Evolutionary conservation across 2,888 invertebrate genomes (phyloP), one percentile per base, ranked within the genome.

Genomic region (Trisateles emortualis): DNA sequence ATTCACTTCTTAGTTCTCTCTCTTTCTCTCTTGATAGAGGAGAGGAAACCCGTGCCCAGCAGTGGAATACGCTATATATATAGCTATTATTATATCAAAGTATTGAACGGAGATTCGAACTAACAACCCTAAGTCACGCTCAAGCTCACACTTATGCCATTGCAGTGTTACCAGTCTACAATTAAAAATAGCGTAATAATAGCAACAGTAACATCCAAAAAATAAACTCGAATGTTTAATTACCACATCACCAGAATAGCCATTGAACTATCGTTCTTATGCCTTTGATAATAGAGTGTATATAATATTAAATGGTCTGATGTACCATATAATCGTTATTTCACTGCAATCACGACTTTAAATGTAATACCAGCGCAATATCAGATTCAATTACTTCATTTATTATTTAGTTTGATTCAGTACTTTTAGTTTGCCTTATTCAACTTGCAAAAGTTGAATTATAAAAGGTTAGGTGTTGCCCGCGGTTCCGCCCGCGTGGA

Each of bases 261-360:
- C 29, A 32, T 42, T 13, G 41, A 43, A 53, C 1, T 16, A 43
- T 41, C 2, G n/a, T 2, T 32, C 26, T 39, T 53, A 30, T 22
- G 6, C 2, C 3, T 0, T 50, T 3, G 3, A 5, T 0, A 0
- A 22, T 44, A 39, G 8, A 43, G 38, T 22, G 1, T 13, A 38
- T 6, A 2, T n/a, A 33, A 0, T 19, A 33, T 9, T 33, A 13
- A 9, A 16, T 9, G 6, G 0, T 17, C 39, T 33, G 49, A 59
- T 59, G 1, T 29, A 50, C 49, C 58, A 11, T 59, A 29, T 43
- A 59, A 64, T 64, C 53, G 49, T 24, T 40, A 43, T 30, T 33
- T 49, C 38, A 51, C 4, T 26, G 8, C 46, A 41, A 67, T 58
- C 68, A 61, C 67, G 64, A 55, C 16, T 43, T 57, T 50, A 32